phyloP scores from a whole-genome alignment of 1,140 invertebrate species.

The Macrotrachela quadricornifera region DNA sequence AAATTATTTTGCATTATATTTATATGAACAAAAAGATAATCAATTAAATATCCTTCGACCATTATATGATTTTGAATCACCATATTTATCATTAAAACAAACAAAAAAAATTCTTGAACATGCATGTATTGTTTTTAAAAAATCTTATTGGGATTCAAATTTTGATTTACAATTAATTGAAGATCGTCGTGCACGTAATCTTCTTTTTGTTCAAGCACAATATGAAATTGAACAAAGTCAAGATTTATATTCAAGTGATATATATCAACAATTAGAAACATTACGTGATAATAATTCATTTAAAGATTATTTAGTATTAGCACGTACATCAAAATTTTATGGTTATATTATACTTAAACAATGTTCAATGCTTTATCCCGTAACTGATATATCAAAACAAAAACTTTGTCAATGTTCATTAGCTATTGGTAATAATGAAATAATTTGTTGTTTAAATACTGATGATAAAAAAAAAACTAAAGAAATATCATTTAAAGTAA shows the following conservation, averaged over 20 bases:
- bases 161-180: slow-evolving; percentile 58
- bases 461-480: slow-evolving; percentile 31
- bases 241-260: too few species aligned
- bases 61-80: slow-evolving; percentile 83
- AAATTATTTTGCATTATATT: slow-evolving; percentile 17
- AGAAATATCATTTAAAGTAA: slow-evolving; percentile 70
- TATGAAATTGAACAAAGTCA: background rate
- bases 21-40: slow-evolving; percentile 30
- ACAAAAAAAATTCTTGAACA: background rate
- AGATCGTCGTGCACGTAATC: slow-evolving; percentile 55
- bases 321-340: slow-evolving; percentile 58
- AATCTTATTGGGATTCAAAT: slow-evolving; percentile 58
- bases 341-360: slow-evolving; percentile 59
- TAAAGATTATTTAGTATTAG: slow-evolving; percentile 57
- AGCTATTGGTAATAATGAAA: too few species aligned
- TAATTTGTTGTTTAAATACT: background rate
- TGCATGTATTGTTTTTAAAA: slow-evolving; percentile 26
- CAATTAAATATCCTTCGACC: slow-evolving; percentile 39
- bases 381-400: too few species aligned
- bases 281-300: slow-evolving; percentile 5
- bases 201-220: slow-evolving; percentile 54
- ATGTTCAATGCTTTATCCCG: slow-evolving; percentile 24
- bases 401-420: too few species aligned
- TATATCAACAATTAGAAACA: background rate
- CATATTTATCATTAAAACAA: slow-evolving; percentile 61